Evolutionary conservation across 2,113 vertebrate genomes (phyloP), one percentile per base, ranked within the genome.

Genomic region (Pelmatolapia mariae): DNA sequence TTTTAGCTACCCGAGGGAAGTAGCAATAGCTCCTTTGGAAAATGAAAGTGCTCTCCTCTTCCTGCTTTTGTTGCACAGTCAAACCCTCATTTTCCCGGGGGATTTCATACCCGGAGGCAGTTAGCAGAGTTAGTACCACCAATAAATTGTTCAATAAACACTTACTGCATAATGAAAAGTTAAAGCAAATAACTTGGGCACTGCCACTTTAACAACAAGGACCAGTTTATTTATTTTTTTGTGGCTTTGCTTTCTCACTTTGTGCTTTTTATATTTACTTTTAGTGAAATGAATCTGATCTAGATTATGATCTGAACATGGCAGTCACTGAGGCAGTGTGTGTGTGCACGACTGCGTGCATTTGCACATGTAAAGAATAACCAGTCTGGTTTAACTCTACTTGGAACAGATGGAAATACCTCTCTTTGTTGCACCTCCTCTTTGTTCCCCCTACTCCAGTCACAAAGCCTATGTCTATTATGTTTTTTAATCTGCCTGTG

Each of bases 351-450:
- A 22, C 22, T 86, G 56, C 63, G 9, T 63, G 5, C 63, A 29
- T 86, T 38, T 84, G 52, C 26, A 47, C 78, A 47, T 73, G 82
- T 86, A 57, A 73, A 71, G 24, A 59, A 85, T 84, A 91, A 85
- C 33, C 13, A 54, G 40, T 73, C 18, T 5, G 9, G 29, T 80
- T 76, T 71, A 90, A 89, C 50, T 54, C n/a, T 78, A 87, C 33
- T 33, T 57, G 40, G 36, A 92, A 43, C 79, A 91, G 84, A 90
- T 93, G 89, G 86, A 89, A 24, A 89, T 82, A 88, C 57, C 59
- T 76, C 26, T 82, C 88, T 94, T 85, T 91, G 83, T 92, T 91
- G 31, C 47, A 40, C 63, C 63, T 40, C 71, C 8, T 59, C 73
- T 87, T 84, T 92, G 81, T 87, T 87, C 81, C 76, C 43, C 26